These are phyloP conservation scores for Delichon dasypus DNA, from an alignment of 2,797 vertebrate genomes.

Conservation along the genomic window DNA sequence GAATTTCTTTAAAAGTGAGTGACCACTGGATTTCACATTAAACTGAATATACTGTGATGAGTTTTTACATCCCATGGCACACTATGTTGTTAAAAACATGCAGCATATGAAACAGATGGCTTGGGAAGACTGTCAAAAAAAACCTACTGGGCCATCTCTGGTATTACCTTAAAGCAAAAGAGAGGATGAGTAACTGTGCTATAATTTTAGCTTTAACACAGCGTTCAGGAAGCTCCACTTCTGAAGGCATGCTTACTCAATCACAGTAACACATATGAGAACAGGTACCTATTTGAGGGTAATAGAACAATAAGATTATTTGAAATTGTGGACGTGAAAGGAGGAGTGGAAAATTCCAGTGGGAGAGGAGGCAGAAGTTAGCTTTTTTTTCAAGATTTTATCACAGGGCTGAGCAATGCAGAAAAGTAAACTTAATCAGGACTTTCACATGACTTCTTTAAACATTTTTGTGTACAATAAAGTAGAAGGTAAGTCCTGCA, in stretches of 20 bases:
- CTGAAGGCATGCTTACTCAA: background rate
- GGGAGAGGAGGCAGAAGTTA: background rate
- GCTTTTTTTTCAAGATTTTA: background rate
- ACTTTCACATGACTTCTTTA: background rate
- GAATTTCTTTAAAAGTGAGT: background rate
- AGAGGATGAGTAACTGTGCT: slow-evolving; percentile 21
- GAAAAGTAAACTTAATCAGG: background rate
- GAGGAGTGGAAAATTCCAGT: background rate
- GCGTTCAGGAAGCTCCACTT: slow-evolving; percentile 40
- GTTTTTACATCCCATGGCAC: background rate
- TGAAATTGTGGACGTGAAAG: background rate
- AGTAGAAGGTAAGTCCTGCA: background rate
- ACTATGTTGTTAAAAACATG: background rate
- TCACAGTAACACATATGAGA: background rate
- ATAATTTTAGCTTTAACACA: slow-evolving; percentile 52
- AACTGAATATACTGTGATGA: background rate
- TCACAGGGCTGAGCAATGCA: background rate
- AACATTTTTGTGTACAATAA: background rate
- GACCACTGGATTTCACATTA: background rate
- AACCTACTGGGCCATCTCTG: slow-evolving; percentile 44
- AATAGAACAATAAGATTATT: background rate
- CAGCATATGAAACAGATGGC: slow-evolving; percentile 54
- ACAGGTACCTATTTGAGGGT: background rate
- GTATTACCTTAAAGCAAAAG: slow-evolving; percentile 27
- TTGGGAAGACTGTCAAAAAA: slow-evolving; percentile 25